Conservation (phyloP, 2,113 vertebrate genomes). For the Spea bombifrons region DNA sequence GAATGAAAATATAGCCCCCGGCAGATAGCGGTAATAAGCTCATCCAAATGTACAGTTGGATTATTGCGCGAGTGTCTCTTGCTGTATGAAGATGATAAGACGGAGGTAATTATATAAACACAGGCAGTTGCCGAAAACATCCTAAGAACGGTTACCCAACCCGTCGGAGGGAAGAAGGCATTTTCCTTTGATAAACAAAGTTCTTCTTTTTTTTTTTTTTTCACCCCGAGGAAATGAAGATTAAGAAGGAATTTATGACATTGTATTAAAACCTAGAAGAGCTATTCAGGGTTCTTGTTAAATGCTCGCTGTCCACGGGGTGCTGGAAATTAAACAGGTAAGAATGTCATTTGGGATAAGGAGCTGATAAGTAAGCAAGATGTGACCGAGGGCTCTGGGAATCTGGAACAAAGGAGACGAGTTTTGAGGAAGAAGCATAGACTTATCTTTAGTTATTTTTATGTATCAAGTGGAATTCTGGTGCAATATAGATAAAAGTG, state of each 20-base stretch:
- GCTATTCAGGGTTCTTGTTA: neutral
- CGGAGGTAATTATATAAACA: constrained; percentile 3
- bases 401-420: too few species aligned
- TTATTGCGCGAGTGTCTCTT: neutral
- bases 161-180: neutral
- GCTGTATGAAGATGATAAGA: constrained; percentile 5
- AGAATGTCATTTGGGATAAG: too few species aligned
- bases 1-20: neutral
- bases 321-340: too few species aligned
- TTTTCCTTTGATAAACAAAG: neutral
- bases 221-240: neutral
- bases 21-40: neutral
- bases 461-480: too few species aligned
- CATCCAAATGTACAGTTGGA: neutral
- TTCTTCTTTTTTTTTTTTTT: too few species aligned
- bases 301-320: too few species aligned
- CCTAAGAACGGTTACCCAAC: neutral
- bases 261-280: neutral
- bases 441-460: too few species aligned
- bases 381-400: too few species aligned
- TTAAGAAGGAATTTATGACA: neutral
- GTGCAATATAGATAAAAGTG: too few species aligned
- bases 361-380: too few species aligned
- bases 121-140: neutral
- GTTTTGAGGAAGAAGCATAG: too few species aligned